Base-by-base conservation (phyloP, 2,113 vertebrate genomes). In the Ceyx margarethae region DNA sequence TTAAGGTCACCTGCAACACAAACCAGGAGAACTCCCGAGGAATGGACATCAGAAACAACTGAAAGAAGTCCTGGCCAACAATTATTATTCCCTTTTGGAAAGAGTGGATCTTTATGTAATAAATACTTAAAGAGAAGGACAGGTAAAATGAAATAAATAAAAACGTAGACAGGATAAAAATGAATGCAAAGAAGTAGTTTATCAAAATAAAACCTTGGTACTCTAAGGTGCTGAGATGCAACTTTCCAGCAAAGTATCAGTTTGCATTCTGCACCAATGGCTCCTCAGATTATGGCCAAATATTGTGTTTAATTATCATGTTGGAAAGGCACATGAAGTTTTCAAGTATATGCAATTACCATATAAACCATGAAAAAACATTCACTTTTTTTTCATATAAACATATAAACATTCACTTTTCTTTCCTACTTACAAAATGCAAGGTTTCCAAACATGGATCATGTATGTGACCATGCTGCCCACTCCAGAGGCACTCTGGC, bases 1-100 rank as follows among this genome's bases (percentile, higher is more conserved):
- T 99, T 91, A 99, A 97, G 43, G 99, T 99, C 65, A 99, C 99
- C 99, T 99, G 94, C 33, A 91, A 94, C 17, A 57, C 37, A 60
- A 81, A 86, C 64, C 21, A 81, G 28, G 76, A 85, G 2, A 75
- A 37, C 13, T 77, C 17, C 71, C 54, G 28, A 95, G 61, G 54
- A 89, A 76, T n/a, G n/a, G 68, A 67, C 43, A 10, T 17, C 25
- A 73, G 54, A 94, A 88, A 71, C 2, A 65, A 25, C 7, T 23
- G 11, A 11, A n/a, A 81, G 56, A 71, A 84, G 45, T 19, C 9
- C 21, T 2, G 9, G 5, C 15, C 62, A 77, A 57, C 5, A 81
- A 40, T 2, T 37, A 23, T 9, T 11, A 11, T 76, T 67, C 16
- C 15, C 5, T 68, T 82, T 68, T 56, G 11, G 57, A 90, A 92